Percentiles rank a stretch among this genome's conserved stretches.
These are phyloP conservation scores for Orgyia antiqua DNA, from an alignment of 2,888 invertebrate genomes.

Conservation along the genomic window DNA sequence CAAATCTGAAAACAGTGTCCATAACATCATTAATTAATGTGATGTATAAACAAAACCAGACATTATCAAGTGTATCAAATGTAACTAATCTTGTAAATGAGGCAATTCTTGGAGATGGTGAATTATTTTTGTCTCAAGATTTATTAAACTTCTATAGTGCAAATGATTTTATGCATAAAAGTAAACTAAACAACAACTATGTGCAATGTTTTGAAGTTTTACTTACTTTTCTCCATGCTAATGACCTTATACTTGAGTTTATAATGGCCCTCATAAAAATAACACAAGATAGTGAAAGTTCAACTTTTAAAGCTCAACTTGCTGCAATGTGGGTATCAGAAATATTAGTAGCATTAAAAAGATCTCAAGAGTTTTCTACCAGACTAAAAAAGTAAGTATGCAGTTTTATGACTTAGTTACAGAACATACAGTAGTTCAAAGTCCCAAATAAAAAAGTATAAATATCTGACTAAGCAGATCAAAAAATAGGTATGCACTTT, in stretches of 20 bases:
- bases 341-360: slow-evolving; percentile 60
- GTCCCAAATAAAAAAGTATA: too few species aligned
- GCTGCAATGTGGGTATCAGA: slow-evolving; percentile 76
- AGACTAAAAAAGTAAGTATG: slow-evolving; percentile 43
- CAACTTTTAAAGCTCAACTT: slow-evolving; percentile 42
- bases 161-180: slow-evolving; percentile 32
- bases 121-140: slow-evolving; percentile 54
- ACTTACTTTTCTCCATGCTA: slow-evolving; percentile 68
- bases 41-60: slow-evolving; percentile 42
- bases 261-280: slow-evolving; percentile 60
- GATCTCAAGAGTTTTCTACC: slow-evolving; percentile 47
- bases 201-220: slow-evolving; percentile 74
- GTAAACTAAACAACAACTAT: slow-evolving; percentile 41
- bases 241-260: slow-evolving; percentile 67
- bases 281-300: slow-evolving; percentile 43
- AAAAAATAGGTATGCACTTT: too few species aligned
- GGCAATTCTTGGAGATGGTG: slow-evolving; percentile 48
- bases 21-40: slow-evolving; percentile 41
- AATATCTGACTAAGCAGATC: too few species aligned
- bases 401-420: too few species aligned
- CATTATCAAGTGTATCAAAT: slow-evolving; percentile 39
- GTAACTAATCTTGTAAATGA: slow-evolving; percentile 34
- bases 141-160: slow-evolving; percentile 41
- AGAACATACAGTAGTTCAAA: too few species aligned
- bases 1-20: slow-evolving; percentile 49